A percentile compares a stretch with the other conserved stretches of the same genome.
These are phyloP conservation scores for Meganola albula DNA, from an alignment of 2,888 invertebrate species.

Conservation along the genomic window DNA sequence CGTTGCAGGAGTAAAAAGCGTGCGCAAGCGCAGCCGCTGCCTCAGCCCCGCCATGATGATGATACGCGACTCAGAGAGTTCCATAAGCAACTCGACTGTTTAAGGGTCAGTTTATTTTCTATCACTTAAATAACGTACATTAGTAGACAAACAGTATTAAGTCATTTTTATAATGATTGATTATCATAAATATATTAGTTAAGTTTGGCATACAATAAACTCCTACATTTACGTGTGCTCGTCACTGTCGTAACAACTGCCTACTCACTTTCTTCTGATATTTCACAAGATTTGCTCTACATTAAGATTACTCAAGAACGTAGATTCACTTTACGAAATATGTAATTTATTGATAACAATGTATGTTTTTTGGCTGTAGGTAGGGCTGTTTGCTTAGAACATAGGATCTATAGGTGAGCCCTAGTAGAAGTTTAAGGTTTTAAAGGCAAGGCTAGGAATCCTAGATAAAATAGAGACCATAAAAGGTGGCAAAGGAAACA, in stretches of 20 bases:
- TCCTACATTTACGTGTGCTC: slow-evolving; percentile 13
- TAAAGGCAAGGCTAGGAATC: too few species aligned
- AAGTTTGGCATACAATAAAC: neutral
- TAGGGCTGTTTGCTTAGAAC: too few species aligned
- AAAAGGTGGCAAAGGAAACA: too few species aligned
- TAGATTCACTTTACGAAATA: too few species aligned
- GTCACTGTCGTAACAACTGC: slow-evolving; percentile 21
- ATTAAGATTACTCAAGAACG: slow-evolving; percentile 13
- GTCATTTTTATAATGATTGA: neutral
- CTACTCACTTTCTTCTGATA: slow-evolving; percentile 25
- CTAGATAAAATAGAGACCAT: too few species aligned
- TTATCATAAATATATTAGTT: neutral
- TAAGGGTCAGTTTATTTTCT: slow-evolving; percentile 47
- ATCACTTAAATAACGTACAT: too few species aligned
- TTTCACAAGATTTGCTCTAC: slow-evolving; percentile 21
- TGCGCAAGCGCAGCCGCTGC: slow-evolving; percentile 56
- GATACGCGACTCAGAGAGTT: slow-evolving; percentile 67
- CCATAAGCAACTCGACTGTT: slow-evolving; percentile 71
- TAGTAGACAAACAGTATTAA: neutral
- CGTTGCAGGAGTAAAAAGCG: slow-evolving; percentile 48
- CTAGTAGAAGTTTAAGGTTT: too few species aligned
- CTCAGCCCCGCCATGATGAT: slow-evolving; percentile 63
- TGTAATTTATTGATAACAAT: too few species aligned
- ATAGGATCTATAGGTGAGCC: too few species aligned
- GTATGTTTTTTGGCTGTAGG: too few species aligned